phyloP scores from a whole-genome alignment of 2,113 vertebrate species.

The Passer montanus region DNA sequence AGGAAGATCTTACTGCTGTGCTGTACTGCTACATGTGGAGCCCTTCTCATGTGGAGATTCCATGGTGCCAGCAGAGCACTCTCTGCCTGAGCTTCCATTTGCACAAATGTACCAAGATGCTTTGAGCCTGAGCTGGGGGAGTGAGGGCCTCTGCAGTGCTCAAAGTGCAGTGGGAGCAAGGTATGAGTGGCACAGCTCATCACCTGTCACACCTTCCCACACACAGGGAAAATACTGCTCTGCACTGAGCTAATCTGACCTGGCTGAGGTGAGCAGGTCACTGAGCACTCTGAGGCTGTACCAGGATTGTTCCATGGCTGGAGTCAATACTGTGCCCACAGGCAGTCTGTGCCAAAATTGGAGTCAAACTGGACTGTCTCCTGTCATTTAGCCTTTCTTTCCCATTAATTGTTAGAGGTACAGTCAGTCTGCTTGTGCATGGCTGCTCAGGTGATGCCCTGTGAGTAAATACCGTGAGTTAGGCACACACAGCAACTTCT shows the following conservation, averaged over 20 bases:
- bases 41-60: not conserved
- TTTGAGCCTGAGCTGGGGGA: not conserved
- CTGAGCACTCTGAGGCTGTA: not conserved
- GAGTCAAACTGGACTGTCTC: not conserved
- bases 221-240: accelerated
- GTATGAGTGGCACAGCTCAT: not conserved
- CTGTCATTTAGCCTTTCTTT: not conserved
- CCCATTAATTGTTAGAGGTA: not conserved
- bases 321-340: not conserved
- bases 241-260: not conserved
- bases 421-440: not conserved
- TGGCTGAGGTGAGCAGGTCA: not conserved
- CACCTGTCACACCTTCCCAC: not conserved
- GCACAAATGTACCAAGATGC: not conserved
- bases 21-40: not conserved
- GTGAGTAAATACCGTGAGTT: not conserved
- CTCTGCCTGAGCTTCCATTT: not conserved
- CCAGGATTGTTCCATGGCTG: not conserved
- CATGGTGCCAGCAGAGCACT: not conserved
- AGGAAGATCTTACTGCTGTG: not conserved
- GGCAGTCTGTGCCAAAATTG: not conserved
- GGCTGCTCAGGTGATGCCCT: not conserved
- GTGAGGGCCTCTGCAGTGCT: not conserved
- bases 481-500: not conserved
- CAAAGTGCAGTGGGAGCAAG: not conserved